These are phyloP conservation scores for Halcyon malimbica DNA, from an alignment of 2,113 vertebrate genomes.

Conservation along the genomic window DNA sequence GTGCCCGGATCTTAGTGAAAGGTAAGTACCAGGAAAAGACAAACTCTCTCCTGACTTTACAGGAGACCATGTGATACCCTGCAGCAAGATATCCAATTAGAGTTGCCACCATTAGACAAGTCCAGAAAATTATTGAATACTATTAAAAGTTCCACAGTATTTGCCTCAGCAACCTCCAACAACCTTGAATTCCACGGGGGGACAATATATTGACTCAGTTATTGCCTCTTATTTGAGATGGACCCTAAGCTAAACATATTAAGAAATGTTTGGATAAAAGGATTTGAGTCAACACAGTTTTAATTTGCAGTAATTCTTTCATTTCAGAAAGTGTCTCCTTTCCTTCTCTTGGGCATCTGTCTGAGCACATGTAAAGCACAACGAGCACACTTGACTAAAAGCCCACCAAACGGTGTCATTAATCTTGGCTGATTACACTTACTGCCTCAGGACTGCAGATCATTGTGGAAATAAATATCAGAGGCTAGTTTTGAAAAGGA, in stretches of 20 bases:
- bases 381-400: not conserved
- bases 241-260: not conserved
- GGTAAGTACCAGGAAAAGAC: not conserved
- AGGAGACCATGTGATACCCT: not conserved
- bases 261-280: not conserved
- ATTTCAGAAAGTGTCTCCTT: not conserved
- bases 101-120: not conserved
- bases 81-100: not conserved
- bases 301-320: not conserved
- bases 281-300: not conserved
- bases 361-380: not conserved
- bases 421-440: not conserved
- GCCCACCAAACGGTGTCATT: not conserved
- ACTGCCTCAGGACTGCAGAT: not conserved
- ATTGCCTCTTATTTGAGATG: not conserved
- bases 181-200: not conserved
- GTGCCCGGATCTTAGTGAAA: not conserved
- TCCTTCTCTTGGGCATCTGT: not conserved
- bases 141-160: not conserved
- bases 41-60: not conserved
- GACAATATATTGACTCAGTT: not conserved
- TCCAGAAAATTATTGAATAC: constrained; percentile 35
- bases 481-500: not conserved
- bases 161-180: not conserved
- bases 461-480: not conserved